Evolutionary conservation across 2,797 vertebrate genomes (phyloP).

Genomic region (Peromyscus melanophrys): DNA sequence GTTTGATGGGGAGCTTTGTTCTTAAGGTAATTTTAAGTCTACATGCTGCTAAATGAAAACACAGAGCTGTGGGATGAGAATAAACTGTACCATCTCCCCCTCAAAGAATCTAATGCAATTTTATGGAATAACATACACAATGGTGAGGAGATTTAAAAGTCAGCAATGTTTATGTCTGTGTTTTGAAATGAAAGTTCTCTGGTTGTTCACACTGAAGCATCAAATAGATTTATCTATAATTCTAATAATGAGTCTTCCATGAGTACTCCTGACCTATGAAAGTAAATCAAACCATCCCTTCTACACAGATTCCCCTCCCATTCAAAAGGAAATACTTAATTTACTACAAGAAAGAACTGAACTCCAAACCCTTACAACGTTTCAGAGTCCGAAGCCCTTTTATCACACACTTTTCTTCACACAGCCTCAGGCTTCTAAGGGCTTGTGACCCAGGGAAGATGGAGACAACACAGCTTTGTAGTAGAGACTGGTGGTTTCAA

Average conservation of each 20-base stretch:
- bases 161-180: constrained; percentile 7
- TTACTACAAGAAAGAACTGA: constrained; percentile 63
- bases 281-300: constrained; percentile 57
- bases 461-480: not conserved
- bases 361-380: constrained; percentile 38
- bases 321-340: constrained; percentile 60
- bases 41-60: constrained; percentile 62
- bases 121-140: constrained; percentile 51
- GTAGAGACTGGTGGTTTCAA: not conserved
- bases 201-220: constrained; percentile 21
- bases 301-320: not conserved
- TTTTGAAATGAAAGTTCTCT: constrained; percentile 56
- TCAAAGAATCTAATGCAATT: constrained; percentile 60
- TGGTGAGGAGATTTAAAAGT: constrained; percentile 56
- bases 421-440: constrained; percentile 22
- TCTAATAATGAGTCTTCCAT: constrained; percentile 31
- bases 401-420: constrained; percentile 35
- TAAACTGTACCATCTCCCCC: constrained; percentile 34
- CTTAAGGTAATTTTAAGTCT: constrained; percentile 65
- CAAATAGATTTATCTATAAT: constrained; percentile 48
- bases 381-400: constrained; percentile 32
- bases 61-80: constrained; percentile 44
- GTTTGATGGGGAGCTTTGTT: constrained; percentile 32
- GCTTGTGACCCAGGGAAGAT: not conserved
- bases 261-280: constrained; percentile 60